A percentile compares a stretch with the other conserved stretches of the same genome.
phyloP scores from a whole-genome alignment of 2,888 invertebrate species.

The Eupithecia vulgata region DNA sequence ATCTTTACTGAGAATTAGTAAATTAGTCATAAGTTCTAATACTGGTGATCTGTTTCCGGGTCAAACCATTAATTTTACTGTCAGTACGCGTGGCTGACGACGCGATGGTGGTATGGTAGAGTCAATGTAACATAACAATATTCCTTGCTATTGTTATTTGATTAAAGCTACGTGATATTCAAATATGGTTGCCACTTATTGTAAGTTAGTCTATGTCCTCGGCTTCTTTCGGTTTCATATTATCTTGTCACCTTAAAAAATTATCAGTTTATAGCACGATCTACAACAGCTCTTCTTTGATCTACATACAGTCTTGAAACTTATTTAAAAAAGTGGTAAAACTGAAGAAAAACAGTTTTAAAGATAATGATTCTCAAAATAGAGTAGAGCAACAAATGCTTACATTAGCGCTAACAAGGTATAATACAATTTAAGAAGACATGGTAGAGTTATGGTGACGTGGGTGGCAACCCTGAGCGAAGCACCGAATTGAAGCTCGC shows the following conservation, averaged over 20 bases:
- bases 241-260: background rate
- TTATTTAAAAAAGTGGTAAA: too few species aligned
- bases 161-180: slow-evolving; percentile 34
- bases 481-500: slow-evolving; percentile 47
- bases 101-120: slow-evolving; percentile 37
- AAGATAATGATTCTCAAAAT: too few species aligned
- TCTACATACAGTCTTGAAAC: too few species aligned
- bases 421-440: too few species aligned
- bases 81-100: slow-evolving; percentile 46
- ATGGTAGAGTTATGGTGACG: background rate
- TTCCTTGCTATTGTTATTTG: slow-evolving; percentile 43
- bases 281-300: background rate
- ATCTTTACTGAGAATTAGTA: background rate
- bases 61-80: slow-evolving; percentile 50
- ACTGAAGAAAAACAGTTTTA: too few species aligned
- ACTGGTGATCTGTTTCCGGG: slow-evolving; percentile 45
- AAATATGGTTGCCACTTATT: slow-evolving; percentile 22
- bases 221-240: background rate
- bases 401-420: too few species aligned
- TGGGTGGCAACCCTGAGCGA: slow-evolving; percentile 27
- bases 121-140: slow-evolving; percentile 49
- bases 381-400: too few species aligned
- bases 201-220: background rate
- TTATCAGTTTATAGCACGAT: background rate
- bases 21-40: slow-evolving; percentile 22